Base-by-base conservation (phyloP, 35 echinoderm and acorn worm species). In the Heliocidaris tuberculata region DNA sequence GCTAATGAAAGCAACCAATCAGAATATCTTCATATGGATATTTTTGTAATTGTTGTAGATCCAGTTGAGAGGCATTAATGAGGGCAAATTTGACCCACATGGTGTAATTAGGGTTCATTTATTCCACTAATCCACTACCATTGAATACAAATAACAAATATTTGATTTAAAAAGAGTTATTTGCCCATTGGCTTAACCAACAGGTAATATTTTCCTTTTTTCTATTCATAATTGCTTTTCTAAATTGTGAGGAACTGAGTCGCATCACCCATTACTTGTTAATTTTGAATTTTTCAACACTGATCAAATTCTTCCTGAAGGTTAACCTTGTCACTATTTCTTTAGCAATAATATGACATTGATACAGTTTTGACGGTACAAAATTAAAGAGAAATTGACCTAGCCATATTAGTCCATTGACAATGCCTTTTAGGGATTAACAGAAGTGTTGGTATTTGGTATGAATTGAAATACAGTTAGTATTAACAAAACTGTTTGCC, bases 341-440 rank as follows among this genome's bases (percentile, higher is more conserved):
- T 78, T n/a, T 78, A 6, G 65, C 21, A 78, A n/a, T 78, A 24
- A n/a, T 78, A 27, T n/a, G 21, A 27, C 65, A 78, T 78, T n/a
- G 65, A 78, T 27, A 78, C 27, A 78, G 21, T 4, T 78, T 78
- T 78, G 19, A 8, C n/a, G 65, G 24, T 78, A 78, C 19, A 78
- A n/a, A n/a, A 78, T 78, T 78, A n/a, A 78, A 78, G 65, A 78
- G 4, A 78, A 78, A 78, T 78, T 78, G 65, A 78, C 65, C 65
- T 24, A 78, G 65, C 8, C 65, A 21, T 78, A 78, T 78, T 78
- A 21, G 17, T 1, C 2, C 0, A 78, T 24, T 78, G 6, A n/a
- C 27, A 78, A 78, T 78, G 65, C 65, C 65, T 24, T n/a, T 27
- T n/a, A 24, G 65, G 27, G 65, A 78, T 78, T 56, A 78, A 21